Evolutionary conservation across 2,113 vertebrate species (phyloP).

Genomic region (rat (Rattus norvegicus)): DNA sequence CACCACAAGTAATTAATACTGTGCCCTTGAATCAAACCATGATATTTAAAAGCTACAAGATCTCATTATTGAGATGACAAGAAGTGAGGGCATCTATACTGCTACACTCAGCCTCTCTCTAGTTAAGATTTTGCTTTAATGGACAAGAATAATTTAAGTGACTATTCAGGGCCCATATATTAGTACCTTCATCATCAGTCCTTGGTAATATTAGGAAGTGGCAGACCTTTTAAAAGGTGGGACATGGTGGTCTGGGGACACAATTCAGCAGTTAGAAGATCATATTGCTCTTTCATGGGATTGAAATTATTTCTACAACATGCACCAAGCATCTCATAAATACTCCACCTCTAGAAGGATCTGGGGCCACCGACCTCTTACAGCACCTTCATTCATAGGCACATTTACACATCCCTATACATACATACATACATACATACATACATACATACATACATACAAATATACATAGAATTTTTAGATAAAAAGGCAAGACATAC

Average conservation of each 20-base stretch:
- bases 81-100: not conserved
- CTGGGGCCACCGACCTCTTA: not conserved
- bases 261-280: not conserved
- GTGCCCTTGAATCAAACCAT: not conserved
- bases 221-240: not conserved
- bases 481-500: too few species aligned
- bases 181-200: not conserved
- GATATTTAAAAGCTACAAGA: not conserved
- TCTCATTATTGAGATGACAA: not conserved
- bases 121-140: not conserved
- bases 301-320: not conserved
- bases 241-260: not conserved
- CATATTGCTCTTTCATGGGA: not conserved
- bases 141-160: not conserved
- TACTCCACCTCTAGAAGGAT: not conserved
- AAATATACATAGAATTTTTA: not conserved
- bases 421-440: too few species aligned
- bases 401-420: not conserved
- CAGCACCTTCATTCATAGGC: not conserved
- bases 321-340: not conserved
- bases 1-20: not conserved
- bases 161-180: not conserved
- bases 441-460: not conserved
- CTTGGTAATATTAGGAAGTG: not conserved
- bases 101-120: not conserved